Percentiles rank a stretch among this genome's conserved stretches.
Evolutionary conservation across 1,140 invertebrate genomes (phyloP).

Genomic region (Rhopalosiphum maidis): DNA sequence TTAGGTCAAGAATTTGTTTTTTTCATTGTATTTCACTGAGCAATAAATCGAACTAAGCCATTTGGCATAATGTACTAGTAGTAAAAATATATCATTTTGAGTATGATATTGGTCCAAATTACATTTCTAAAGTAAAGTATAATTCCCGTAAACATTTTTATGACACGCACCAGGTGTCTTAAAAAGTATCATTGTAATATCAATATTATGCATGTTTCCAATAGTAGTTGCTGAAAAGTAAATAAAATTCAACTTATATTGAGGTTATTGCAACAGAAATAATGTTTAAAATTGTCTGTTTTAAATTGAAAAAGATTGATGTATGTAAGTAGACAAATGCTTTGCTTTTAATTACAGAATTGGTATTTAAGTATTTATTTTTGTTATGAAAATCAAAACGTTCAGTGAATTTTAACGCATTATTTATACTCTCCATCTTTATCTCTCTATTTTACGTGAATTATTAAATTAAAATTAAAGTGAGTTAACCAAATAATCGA

Average conservation of each 20-base stretch:
- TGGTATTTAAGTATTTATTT: background rate
- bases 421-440: no score
- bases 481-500: no score
- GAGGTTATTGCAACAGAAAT: background rate
- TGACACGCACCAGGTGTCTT: conserved; percentile 13
- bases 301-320: background rate
- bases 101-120: background rate
- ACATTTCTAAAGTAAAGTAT: background rate
- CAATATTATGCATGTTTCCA: background rate
- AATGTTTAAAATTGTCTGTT: background rate
- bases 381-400: background rate
- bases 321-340: background rate
- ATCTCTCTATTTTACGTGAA: no score
- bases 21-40: background rate
- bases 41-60: background rate
- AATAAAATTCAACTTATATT: conserved; percentile 15
- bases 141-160: conserved; percentile 26
- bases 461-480: no score
- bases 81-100: background rate
- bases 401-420: background rate
- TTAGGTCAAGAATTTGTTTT: background rate
- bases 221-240: background rate
- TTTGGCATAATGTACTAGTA: background rate
- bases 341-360: background rate
- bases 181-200: background rate